Evolutionary conservation across 2,888 invertebrate genomes (phyloP).

Genomic region (Stenurella melanura): DNA sequence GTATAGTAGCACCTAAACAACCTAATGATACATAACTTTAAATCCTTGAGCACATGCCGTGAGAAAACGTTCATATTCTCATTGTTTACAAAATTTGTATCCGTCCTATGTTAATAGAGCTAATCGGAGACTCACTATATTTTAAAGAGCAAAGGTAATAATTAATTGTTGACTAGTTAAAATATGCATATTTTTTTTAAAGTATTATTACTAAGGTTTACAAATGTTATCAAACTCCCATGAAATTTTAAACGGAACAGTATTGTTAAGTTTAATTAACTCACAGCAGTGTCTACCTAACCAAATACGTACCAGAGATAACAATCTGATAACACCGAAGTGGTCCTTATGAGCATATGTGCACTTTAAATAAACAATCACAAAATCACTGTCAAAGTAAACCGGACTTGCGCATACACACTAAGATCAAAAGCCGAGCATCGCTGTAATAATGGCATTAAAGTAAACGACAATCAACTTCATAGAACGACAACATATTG

Average conservation of each 20-base stretch:
- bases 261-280: background rate
- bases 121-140: background rate
- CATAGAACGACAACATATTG: constrained; percentile 35
- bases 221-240: too few species aligned
- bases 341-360: constrained; percentile 36
- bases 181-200: too few species aligned
- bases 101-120: background rate
- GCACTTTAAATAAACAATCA: constrained; percentile 34
- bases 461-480: constrained; percentile 25
- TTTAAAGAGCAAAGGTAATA: too few species aligned
- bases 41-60: too few species aligned
- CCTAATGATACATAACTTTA: too few species aligned
- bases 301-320: constrained; percentile 17
- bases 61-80: too few species aligned
- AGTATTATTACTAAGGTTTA: too few species aligned
- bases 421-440: constrained; percentile 7
- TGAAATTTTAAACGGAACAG: too few species aligned
- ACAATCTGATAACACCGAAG: constrained; percentile 15
- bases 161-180: too few species aligned
- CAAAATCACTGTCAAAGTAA: constrained; percentile 2
- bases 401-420: constrained; percentile 35
- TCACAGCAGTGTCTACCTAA: constrained; percentile 1
- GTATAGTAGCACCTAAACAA: too few species aligned
- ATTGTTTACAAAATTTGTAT: too few species aligned
- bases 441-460: constrained; percentile 14